Conservation (phyloP, 2,113 vertebrate species). For the Mionectes macconnelli region DNA sequence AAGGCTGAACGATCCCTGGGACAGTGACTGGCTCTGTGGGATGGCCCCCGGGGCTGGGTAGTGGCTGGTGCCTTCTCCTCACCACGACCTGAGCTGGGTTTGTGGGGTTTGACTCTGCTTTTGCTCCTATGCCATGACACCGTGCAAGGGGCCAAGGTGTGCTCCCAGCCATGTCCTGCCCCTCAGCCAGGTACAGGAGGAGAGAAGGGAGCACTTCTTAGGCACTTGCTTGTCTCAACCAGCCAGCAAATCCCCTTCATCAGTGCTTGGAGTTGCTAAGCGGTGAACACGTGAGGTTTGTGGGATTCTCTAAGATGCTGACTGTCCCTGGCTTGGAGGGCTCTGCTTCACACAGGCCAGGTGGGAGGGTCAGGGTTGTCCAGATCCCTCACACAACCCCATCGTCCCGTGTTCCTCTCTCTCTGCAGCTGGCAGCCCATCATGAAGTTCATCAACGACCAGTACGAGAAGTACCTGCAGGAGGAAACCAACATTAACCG, state of each 20-base stretch:
- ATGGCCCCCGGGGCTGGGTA: fast-evolving
- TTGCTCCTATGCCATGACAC: neutral
- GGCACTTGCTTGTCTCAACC: neutral
- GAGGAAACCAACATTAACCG: slow-evolving; percentile 95
- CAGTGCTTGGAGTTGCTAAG: neutral
- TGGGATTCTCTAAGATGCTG: neutral
- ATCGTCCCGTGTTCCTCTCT: neutral
- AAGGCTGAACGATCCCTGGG: neutral
- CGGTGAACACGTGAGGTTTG: fast-evolving
- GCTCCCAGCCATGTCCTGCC: neutral
- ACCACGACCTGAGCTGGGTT: fast-evolving
- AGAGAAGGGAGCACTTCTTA: neutral
- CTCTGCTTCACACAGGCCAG: neutral
- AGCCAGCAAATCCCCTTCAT: neutral
- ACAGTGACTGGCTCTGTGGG: neutral
- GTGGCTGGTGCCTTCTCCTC: neutral
- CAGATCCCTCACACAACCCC: neutral
- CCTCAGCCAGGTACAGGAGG: neutral
- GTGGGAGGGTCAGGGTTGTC: neutral
- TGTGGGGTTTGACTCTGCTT: neutral
- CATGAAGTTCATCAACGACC: slow-evolving; percentile 97
- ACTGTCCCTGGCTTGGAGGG: fast-evolving
- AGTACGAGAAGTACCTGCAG: slow-evolving; percentile 96
- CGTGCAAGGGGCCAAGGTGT: fast-evolving
- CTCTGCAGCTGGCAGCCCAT: slow-evolving; percentile 92